Base-by-base conservation (phyloP, 2,113 vertebrate species). In the Erpornis zantholeuca region DNA sequence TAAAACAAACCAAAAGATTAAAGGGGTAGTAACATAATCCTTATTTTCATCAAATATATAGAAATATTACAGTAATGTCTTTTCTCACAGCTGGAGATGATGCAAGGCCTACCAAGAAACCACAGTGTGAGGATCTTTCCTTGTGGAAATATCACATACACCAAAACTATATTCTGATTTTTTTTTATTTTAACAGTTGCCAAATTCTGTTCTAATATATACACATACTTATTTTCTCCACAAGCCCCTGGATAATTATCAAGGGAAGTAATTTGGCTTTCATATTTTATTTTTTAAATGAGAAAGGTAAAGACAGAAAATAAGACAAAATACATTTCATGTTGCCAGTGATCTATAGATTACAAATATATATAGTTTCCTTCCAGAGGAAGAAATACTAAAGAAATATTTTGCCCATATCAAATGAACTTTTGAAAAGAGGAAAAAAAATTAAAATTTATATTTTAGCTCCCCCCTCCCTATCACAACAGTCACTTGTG, bases 311-410 rank as follows among this genome's bases (percentile, higher is more conserved):
- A 95, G 90, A 95, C 72, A 94, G 88, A 93, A 97, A 96, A 94
- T 92, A 93, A 95, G 79, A 91, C 84, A 85, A 91, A 95, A 96
- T 92, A 90, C 49, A 92, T 96, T 90, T 96, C 89, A 76, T 63
- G 80, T 95, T 4, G 3, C 90, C 72, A 53, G 75, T 91, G 88
- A 84, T 86, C 82, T 91, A 64, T 81, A 92, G 60, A 82, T 94
- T 95, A 93, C 94, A 94, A 66, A 87, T 53, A 88, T 91, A 90
- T 44, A 90, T 90, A 76, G 50, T 91, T 87, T 77, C 87, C 45
- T 91, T 82, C 88, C 93, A 96, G 92, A 90, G 86, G 96, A 96
- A 97, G 96, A 97, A 96, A 97, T 44, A 60, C 47, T 28, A 63
- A 77, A 90, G 84, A 86, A 97, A 95, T 56, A 82, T 70, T 95